These are phyloP conservation scores for Nezara viridula DNA, from an alignment of 2,888 invertebrate genomes.

Conservation along the genomic window DNA sequence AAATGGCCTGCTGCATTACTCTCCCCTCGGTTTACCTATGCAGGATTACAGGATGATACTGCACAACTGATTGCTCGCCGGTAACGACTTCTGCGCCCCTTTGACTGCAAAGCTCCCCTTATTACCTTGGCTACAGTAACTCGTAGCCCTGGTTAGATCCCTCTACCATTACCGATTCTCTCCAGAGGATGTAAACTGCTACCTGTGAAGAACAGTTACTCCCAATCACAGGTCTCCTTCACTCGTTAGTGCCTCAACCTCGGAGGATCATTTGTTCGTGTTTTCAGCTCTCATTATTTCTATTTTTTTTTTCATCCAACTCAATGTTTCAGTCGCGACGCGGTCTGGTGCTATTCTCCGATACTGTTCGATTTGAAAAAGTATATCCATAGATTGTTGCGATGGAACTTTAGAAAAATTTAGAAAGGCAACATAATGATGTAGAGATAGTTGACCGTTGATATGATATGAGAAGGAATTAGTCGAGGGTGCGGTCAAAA, in stretches of 20 bases:
- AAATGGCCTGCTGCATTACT: neutral
- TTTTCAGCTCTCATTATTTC: slow-evolving; percentile 16
- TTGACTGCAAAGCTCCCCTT: neutral
- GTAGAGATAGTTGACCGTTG: no score
- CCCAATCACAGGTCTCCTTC: slow-evolving; percentile 32
- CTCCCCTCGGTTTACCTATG: neutral
- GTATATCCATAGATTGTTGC: neutral
- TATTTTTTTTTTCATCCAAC: neutral
- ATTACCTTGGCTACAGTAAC: neutral
- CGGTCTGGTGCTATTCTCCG: neutral
- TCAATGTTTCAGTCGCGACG: neutral
- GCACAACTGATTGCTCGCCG: neutral
- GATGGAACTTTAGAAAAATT: neutral
- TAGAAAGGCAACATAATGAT: no score
- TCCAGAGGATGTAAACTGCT: slow-evolving; percentile 10
- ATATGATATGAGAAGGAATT: no score
- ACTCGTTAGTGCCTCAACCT: neutral
- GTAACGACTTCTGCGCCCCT: neutral
- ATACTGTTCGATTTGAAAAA: neutral
- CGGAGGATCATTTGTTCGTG: neutral
- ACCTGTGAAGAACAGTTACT: slow-evolving; percentile 7
- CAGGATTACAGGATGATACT: neutral
- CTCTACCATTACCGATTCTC: neutral
- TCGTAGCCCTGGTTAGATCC: neutral
- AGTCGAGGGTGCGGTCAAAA: no score